These are phyloP conservation scores for Benthosema pterotum DNA, from an alignment of 2,797 vertebrate genomes.

Conservation along the genomic window DNA sequence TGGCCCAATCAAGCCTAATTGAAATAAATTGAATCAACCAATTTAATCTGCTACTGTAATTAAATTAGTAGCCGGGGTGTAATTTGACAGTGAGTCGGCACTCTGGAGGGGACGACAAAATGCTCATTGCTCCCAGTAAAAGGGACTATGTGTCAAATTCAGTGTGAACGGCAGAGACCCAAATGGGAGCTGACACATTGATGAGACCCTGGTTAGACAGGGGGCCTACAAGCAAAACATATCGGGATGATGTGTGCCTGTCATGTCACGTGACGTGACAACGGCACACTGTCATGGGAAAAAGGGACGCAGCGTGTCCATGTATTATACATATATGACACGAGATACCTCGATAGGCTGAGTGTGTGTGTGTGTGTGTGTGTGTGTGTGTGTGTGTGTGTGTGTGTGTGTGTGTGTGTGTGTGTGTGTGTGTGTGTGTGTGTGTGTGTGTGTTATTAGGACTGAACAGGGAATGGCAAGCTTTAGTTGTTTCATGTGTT, in stretches of 20 bases:
- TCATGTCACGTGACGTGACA: slow-evolving; percentile 2
- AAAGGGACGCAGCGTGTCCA: neutral
- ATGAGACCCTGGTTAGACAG: slow-evolving; percentile 31
- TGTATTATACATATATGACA: neutral
- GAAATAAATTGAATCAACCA: slow-evolving; percentile 76
- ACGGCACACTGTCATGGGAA: neutral
- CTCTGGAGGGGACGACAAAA: slow-evolving; percentile 71
- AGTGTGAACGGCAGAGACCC: slow-evolving; percentile 49
- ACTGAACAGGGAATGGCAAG: too few species aligned
- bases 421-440: slow-evolving; percentile 11
- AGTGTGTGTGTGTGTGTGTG: slow-evolving; percentile 1
- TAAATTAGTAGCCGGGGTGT: slow-evolving; percentile 68
- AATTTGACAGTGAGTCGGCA: slow-evolving; percentile 73
- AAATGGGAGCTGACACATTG: slow-evolving; percentile 59
- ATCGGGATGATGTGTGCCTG: slow-evolving; percentile 20
- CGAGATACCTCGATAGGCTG: neutral
- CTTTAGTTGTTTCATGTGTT: too few species aligned
- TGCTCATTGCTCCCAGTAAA: slow-evolving; percentile 65
- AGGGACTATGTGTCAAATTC: slow-evolving; percentile 68
- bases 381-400: slow-evolving; percentile 9
- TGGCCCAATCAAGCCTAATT: slow-evolving; percentile 64
- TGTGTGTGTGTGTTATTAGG: neutral
- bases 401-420: slow-evolving; percentile 21
- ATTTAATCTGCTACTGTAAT: slow-evolving; percentile 78
- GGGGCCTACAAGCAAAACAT: slow-evolving; percentile 47